Percentiles rank a stretch among this genome's conserved stretches.
Conservation (phyloP, 2,888 invertebrate species). For the Agelastica alni region DNA sequence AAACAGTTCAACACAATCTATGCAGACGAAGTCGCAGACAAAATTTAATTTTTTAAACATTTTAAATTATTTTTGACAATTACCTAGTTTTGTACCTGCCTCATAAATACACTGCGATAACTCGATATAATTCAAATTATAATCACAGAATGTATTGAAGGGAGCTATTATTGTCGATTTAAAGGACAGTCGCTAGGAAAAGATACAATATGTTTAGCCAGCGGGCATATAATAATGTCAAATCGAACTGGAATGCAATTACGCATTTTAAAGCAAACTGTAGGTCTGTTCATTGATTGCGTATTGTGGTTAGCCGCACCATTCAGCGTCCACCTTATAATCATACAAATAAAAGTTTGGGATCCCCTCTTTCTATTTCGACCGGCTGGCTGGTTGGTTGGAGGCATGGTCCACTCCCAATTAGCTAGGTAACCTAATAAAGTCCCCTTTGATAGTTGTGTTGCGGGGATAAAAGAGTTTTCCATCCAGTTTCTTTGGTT, state of each 20-base stretch:
- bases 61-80: no score
- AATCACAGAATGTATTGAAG: no score
- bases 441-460: background rate
- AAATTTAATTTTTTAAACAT: no score
- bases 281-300: constrained; percentile 41
- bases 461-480: no score
- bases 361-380: constrained; percentile 28
- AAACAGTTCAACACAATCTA: no score
- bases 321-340: constrained; percentile 39
- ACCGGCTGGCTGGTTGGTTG: constrained; percentile 17
- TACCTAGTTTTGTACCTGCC: no score
- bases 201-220: constrained; percentile 29
- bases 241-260: constrained; percentile 43
- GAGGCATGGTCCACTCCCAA: constrained; percentile 7
- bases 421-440: constrained; percentile 15
- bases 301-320: constrained; percentile 43
- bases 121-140: no score
- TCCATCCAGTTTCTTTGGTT: no score
- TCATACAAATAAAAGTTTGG: constrained; percentile 34
- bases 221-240: constrained; percentile 19
- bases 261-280: constrained; percentile 42
- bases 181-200: no score
- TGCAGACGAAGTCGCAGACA: no score
- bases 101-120: no score
- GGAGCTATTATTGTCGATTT: no score